Evolutionary conservation across 92 coral and sea anemone species (phyloP), one percentile per base, ranked within the genome.

Genomic region (Zoanthus solanderi): DNA sequence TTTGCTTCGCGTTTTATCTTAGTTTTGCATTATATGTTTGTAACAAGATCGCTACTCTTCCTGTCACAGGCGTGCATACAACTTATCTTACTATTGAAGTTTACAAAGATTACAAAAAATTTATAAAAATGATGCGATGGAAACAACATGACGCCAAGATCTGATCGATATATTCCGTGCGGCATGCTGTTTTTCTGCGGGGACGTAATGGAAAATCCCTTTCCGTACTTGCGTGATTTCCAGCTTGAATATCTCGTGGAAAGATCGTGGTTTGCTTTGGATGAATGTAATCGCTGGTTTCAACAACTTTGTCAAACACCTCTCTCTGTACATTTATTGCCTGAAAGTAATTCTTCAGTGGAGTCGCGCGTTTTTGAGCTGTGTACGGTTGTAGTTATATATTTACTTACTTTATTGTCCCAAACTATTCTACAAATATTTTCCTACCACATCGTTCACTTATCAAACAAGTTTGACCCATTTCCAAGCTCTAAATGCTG

Each of bases 341-440:
- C 23, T 23, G 23, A 23, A 23, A 23, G 23, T 23, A 23, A 23
- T 47, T 8, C 23, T 42, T 60, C 17, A 78, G 84, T 71, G 71
- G 71, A 18, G 84, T 53, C 16, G 32, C 84, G 53, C 56, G 84
- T 34, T 8, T 56, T 6, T 78, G 84, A 15, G 53, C 58, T 46
- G 53, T n/a, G 75, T 82, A 57, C 60, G 61, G 60, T 66, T 82
- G 86, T 66, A 23, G 23, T 23, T 23, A 23, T 23, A 23, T 23
- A 23, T 23, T 23, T 23, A 23, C 23, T 23, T 23, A 23, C 23
- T 23, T 23, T 23, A 23, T 23, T 23, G 23, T 23, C 23, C 61
- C 86, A 37, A 82, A 82, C 48, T 82, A 82, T 66, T 82, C 56
- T 67, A 63, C 75, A 82, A 44, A 23, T 82, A 30, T 31, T 82